phyloP scores from a whole-genome alignment of 1,140 invertebrate species.

The Bilobella aurantiaca region DNA sequence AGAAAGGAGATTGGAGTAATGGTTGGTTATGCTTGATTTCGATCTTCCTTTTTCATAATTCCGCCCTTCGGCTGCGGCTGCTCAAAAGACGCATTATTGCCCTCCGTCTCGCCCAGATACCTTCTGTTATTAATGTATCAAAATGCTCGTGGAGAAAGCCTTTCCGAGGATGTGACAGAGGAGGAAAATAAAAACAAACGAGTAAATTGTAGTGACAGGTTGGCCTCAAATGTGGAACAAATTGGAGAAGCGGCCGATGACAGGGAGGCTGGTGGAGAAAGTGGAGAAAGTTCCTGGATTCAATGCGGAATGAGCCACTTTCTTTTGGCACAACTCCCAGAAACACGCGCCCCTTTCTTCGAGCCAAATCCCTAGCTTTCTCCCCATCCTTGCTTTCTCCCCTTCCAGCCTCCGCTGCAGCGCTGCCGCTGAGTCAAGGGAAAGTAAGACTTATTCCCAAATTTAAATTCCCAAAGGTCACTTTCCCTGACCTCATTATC shows the following conservation, averaged over 20 bases:
- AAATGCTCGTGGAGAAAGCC: not conserved
- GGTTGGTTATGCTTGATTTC: not conserved
- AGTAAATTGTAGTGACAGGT: constrained; percentile 4
- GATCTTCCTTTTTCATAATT: not conserved
- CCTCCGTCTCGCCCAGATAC: not conserved
- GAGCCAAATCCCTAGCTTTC: not conserved
- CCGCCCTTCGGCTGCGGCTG: not conserved
- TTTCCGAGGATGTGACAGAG: not conserved
- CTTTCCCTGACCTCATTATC: not conserved
- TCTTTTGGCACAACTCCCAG: not conserved
- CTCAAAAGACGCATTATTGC: not conserved
- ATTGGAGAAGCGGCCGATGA: not conserved
- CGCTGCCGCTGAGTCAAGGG: not conserved
- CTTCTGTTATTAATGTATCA: constrained; percentile 6
- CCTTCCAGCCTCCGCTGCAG: too few relatives aligned
- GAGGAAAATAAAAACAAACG: constrained; percentile 8
- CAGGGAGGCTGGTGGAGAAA: not conserved
- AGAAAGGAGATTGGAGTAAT: too few relatives aligned
- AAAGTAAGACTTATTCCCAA: not conserved
- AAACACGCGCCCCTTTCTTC: too few relatives aligned
- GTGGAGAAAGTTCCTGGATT: not conserved
- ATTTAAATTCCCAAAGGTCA: not conserved
- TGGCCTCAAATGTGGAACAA: not conserved
- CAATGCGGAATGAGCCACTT: not conserved
- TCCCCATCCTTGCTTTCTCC: too few relatives aligned